Base-by-base conservation (phyloP, 2,797 vertebrate species). In the Kryptolebias ocellatus region DNA sequence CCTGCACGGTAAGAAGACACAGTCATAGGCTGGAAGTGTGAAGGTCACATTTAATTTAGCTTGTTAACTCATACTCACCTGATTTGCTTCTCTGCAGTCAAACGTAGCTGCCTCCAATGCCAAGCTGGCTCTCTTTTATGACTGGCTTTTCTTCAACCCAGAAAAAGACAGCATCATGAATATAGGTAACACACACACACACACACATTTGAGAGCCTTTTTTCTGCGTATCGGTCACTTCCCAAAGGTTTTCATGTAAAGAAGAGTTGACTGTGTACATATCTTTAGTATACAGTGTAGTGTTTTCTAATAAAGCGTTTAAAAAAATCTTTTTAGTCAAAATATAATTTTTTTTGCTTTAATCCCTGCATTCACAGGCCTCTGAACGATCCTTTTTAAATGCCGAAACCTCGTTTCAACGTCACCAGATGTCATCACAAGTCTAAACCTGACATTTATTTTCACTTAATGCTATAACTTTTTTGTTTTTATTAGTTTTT, bases 91-190 rank as follows among this genome's bases (percentile, higher is more conserved):
- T 71, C 28, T 76, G 44, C 80, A 99, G 97, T 99, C 97, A 0
- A 99, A 99, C 0, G 97, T 99, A 0, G 97, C 97, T 0, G 97
- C 97, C 17, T 98, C 97, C 8, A 99, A 98, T 4, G 97, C 97
- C 81, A 99, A 99, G 64, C 94, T 98, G 89, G 97, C 97, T 28
- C 89, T 99, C 44, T 99, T 99, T 90, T 99, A 99, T 0, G 97
- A 99, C 74, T 99, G 97, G 97, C 94, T 99, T 14, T 99, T 99
- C 94, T 99, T 99, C 91, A 98, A 94, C 70, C 96, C 97, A 0
- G 97, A 99, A 84, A 99, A 99, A 83, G 97, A 99, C 92, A 98
- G 96, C 94, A 99, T 99, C 90, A 99, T 99, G 97, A 99, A 99
- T 78, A 99, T 98, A 61, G 97, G 97, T 98, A 76, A 86, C 34